phyloP scores from a whole-genome alignment of 2,113 vertebrate genomes.

The Peromyscus maniculatus region DNA sequence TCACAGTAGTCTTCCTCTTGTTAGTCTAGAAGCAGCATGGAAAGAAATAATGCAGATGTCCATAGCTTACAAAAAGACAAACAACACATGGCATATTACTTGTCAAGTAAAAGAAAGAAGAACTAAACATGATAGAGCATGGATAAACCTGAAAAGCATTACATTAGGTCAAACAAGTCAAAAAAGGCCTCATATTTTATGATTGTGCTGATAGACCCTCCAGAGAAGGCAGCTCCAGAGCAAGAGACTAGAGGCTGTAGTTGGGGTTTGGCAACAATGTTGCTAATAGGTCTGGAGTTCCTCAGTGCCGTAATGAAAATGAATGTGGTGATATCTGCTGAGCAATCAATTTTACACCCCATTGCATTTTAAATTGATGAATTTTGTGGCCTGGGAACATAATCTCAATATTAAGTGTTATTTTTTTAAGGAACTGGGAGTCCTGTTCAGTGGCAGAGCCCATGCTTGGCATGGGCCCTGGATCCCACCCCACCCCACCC shows the following conservation, averaged over 20 bases:
- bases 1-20: background rate
- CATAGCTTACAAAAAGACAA: background rate
- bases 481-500: background rate
- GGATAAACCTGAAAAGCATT: background rate
- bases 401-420: conserved; percentile 44
- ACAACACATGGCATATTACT: background rate
- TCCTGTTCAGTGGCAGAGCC: background rate
- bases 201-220: background rate
- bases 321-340: background rate
- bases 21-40: background rate
- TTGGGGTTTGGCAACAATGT: background rate
- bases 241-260: background rate
- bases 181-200: background rate
- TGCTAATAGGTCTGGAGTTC: background rate
- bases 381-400: background rate
- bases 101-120: conserved; percentile 39
- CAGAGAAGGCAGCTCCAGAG: background rate
- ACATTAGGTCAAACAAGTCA: background rate
- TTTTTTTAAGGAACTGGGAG: background rate
- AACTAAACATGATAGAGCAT: background rate
- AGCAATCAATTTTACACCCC: conserved; percentile 4
- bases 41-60: background rate
- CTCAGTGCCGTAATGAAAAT: background rate
- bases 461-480: background rate
- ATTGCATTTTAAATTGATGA: conserved; percentile 58